Percentiles rank a stretch among this genome's conserved stretches.
Conservation (phyloP, 2,888 invertebrate genomes). For the Quadroppia sp. region DNA sequence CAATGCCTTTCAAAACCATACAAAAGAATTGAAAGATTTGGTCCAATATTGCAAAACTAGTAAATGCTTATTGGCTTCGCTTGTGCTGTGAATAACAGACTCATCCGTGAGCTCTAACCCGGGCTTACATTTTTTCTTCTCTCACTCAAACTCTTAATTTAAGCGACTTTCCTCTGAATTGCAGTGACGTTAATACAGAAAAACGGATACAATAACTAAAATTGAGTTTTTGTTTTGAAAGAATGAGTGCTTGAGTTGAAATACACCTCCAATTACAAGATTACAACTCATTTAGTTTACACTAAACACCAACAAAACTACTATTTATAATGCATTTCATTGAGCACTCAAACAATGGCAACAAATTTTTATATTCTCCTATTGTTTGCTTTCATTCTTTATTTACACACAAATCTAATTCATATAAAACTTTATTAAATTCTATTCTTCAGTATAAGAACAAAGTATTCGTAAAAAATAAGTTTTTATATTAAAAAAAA, state of each 20-base stretch:
- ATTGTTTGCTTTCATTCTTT: not conserved
- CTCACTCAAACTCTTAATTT: not conserved
- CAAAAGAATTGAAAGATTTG: conserved; percentile 10
- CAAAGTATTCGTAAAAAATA: too few species aligned
- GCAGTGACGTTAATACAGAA: not conserved
- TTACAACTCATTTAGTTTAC: not conserved
- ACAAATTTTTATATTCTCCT: not conserved
- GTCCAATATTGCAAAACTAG: conserved; percentile 2
- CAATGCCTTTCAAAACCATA: not conserved
- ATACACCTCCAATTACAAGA: conserved; percentile 23
- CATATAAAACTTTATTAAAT: not conserved
- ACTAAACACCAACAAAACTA: too few species aligned
- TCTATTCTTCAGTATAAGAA: too few species aligned
- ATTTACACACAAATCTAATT: not conserved
- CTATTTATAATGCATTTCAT: too few species aligned
- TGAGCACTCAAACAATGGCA: not conserved
- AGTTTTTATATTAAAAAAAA: too few species aligned
- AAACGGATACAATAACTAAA: not conserved
- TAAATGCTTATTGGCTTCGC: conserved; percentile 25
- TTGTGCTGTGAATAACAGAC: not conserved
- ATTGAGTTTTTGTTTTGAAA: not conserved
- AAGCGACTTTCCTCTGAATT: not conserved
- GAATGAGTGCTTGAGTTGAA: not conserved
- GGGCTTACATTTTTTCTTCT: not conserved
- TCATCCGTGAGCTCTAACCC: not conserved